These are phyloP conservation scores for Drosophila tanythrix DNA, from an alignment of 2,888 invertebrate species.

Conservation along the genomic window DNA sequence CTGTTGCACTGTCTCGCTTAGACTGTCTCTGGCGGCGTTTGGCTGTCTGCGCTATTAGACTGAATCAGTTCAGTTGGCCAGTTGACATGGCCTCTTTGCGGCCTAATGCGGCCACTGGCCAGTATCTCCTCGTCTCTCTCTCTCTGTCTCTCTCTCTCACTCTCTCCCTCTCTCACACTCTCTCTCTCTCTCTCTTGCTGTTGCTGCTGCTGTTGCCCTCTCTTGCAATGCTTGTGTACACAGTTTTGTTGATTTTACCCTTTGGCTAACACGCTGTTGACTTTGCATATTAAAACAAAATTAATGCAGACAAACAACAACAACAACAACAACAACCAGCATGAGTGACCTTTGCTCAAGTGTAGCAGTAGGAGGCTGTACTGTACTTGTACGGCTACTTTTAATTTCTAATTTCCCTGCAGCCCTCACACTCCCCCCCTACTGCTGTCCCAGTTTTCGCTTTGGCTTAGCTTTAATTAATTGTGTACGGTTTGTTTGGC, in stretches of 20 bases:
- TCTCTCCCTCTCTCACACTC: neutral
- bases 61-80: conserved; percentile 59
- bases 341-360: conserved; percentile 44
- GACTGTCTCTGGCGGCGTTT: neutral
- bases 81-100: conserved; percentile 56
- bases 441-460: conserved; percentile 5
- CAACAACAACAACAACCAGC: conserved; percentile 15
- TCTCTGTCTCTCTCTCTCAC: neutral
- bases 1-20: neutral
- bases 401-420: conserved; percentile 62
- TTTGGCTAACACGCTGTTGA: conserved; percentile 76
- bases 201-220: neutral
- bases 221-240: conserved; percentile 32
- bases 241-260: conserved; percentile 76
- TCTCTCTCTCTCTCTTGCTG: neutral
- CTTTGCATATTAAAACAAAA: conserved; percentile 78
- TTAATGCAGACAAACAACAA: conserved; percentile 67
- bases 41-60: conserved; percentile 55
- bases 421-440: too few species aligned
- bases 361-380: conserved; percentile 20
- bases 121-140: conserved; percentile 9
- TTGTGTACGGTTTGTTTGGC: conserved; percentile 74
- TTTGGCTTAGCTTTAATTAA: conserved; percentile 69
- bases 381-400: conserved; percentile 70
- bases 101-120: conserved; percentile 71